phyloP scores from a whole-genome alignment of 2,888 invertebrate genomes.

The Lasioglossum leucozonium region DNA sequence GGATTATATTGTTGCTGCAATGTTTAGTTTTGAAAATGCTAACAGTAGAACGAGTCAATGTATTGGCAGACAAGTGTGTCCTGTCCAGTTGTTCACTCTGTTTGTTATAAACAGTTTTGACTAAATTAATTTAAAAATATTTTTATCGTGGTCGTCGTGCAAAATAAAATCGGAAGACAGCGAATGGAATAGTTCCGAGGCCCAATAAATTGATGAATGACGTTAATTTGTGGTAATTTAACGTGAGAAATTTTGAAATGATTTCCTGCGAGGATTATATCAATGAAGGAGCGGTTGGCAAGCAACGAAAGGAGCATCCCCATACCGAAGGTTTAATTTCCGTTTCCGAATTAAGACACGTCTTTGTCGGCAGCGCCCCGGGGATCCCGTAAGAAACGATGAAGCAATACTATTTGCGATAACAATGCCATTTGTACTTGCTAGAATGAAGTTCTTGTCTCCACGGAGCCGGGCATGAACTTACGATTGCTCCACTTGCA shows the following conservation, averaged over 20 bases:
- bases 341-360: conserved; percentile 1
- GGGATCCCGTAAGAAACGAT: conserved; percentile 11
- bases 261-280: not conserved
- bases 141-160: too few species aligned
- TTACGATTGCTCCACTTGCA: conserved; percentile 16
- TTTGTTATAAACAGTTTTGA: too few species aligned
- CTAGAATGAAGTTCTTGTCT: conserved; percentile 12
- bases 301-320: not conserved
- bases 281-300: not conserved
- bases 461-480: conserved; percentile 7
- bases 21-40: too few species aligned
- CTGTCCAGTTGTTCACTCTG: too few species aligned
- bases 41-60: too few species aligned
- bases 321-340: not conserved
- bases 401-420: conserved; percentile 7
- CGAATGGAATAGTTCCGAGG: not conserved
- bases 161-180: not conserved
- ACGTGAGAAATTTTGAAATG: not conserved
- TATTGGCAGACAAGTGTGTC: too few species aligned
- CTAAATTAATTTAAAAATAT: too few species aligned
- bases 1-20: too few species aligned
- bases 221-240: not conserved
- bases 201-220: not conserved
- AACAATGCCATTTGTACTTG: conserved; percentile 11
- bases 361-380: not conserved